phyloP scores from a whole-genome alignment of 2,797 vertebrate genomes.

The Eulemur coronatus region DNA sequence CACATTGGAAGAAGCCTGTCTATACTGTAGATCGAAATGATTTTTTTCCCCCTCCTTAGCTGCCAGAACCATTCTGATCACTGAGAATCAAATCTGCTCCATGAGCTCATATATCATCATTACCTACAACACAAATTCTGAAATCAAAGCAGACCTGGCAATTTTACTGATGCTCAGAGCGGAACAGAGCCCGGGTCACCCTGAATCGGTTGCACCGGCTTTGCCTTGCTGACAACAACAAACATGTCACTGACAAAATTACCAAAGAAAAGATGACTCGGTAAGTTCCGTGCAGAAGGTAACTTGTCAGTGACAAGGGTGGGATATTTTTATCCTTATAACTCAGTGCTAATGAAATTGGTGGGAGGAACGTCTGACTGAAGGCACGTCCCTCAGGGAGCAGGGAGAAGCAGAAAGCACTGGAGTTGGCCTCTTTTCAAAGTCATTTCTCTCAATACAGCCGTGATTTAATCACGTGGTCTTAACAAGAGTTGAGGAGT shows the following conservation, averaged over 20 bases:
- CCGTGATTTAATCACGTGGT: slow-evolving; percentile 36
- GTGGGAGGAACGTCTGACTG: background rate
- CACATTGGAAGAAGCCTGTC: slow-evolving; percentile 6
- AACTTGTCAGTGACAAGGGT: slow-evolving; percentile 67
- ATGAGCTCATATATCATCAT: slow-evolving; percentile 64
- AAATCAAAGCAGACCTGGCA: slow-evolving; percentile 76
- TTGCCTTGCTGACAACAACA: slow-evolving; percentile 65
- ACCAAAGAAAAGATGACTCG: slow-evolving; percentile 71
- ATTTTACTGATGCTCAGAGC: slow-evolving; percentile 76
- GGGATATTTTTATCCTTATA: slow-evolving; percentile 62
- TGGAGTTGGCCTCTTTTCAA: slow-evolving; percentile 26
- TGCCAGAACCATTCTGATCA: slow-evolving; percentile 59
- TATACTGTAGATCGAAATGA: slow-evolving; percentile 41
- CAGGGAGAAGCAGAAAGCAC: slow-evolving; percentile 23
- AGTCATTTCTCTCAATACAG: slow-evolving; percentile 41
- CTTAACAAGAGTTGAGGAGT: slow-evolving; percentile 23
- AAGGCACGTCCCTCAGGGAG: slow-evolving; percentile 38
- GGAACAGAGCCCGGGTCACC: slow-evolving; percentile 70
- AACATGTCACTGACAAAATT: slow-evolving; percentile 76
- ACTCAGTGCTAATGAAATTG: slow-evolving; percentile 60
- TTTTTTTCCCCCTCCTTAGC: slow-evolving; percentile 20
- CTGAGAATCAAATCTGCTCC: slow-evolving; percentile 56
- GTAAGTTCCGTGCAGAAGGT: slow-evolving; percentile 34
- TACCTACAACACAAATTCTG: slow-evolving; percentile 70
- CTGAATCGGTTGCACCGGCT: slow-evolving; percentile 60